A percentile compares a stretch with the other conserved stretches of the same genome.
phyloP scores from a whole-genome alignment of 2,113 vertebrate genomes.

The Fregetta grallaria region DNA sequence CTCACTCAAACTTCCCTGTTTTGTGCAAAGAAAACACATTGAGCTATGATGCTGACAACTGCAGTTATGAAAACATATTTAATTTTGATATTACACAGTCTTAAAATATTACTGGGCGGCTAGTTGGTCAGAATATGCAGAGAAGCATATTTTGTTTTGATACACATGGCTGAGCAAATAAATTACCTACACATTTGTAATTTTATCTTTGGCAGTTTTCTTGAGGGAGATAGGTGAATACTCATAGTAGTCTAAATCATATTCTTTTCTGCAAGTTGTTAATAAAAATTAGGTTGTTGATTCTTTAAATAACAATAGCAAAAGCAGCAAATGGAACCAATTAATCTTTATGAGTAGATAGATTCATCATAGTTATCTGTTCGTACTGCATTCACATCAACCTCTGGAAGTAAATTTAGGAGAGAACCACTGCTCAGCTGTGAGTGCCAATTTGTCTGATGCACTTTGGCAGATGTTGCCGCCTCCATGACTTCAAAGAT shows the following conservation, averaged over 20 bases:
- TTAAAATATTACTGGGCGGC: neutral
- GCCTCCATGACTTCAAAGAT: neutral
- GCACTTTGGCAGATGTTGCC: neutral
- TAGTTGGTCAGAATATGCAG: neutral
- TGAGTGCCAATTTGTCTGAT: neutral
- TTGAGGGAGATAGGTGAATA: neutral
- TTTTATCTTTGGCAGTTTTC: neutral
- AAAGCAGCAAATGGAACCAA: constrained; percentile 28
- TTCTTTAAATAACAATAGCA: constrained; percentile 59
- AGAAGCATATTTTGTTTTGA: constrained; percentile 8
- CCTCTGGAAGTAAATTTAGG: neutral
- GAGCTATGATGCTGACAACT: neutral
- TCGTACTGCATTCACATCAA: neutral
- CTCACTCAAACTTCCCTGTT: neutral
- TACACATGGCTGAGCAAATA: constrained; percentile 2
- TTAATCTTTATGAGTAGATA: constrained; percentile 43
- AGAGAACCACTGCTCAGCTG: neutral
- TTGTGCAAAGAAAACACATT: neutral
- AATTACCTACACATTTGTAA: neutral
- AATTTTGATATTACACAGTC: neutral
- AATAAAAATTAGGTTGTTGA: constrained; percentile 45
- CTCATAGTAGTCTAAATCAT: neutral
- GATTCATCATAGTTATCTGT: constrained; percentile 29
- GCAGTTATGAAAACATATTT: constrained; percentile 1
- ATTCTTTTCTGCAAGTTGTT: neutral